Percentiles rank a stretch among this genome's conserved stretches.
Conservation (phyloP, 2,113 vertebrate genomes). For the Strigops habroptila region DNA sequence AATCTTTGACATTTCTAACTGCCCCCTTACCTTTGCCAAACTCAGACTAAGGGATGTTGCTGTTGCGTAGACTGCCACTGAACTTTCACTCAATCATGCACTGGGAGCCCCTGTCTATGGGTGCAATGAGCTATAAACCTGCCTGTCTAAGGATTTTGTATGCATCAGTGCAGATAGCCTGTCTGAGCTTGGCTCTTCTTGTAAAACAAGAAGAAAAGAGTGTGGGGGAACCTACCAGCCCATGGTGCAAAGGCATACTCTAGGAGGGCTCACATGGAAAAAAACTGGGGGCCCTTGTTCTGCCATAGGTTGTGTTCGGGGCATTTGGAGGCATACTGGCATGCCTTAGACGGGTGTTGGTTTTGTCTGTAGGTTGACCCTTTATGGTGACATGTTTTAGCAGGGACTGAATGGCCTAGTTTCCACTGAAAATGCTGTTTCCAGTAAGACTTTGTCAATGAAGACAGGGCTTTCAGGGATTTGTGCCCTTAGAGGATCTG, state of each 20-base stretch:
- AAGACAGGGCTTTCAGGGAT: neutral
- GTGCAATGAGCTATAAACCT: neutral
- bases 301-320: neutral
- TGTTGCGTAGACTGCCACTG: neutral
- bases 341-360: neutral
- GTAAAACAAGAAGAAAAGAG: neutral
- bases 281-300: fast-evolving
- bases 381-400: neutral
- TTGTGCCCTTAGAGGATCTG: neutral
- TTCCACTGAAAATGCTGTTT: neutral
- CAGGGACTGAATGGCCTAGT: neutral
- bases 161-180: neutral
- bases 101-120: neutral
- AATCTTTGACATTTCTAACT: neutral
- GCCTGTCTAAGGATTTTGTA: neutral
- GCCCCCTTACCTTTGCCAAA: neutral
- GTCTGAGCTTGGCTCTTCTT: neutral
- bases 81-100: no score
- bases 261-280: neutral
- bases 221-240: neutral
- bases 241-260: neutral
- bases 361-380: neutral
- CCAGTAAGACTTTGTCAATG: neutral
- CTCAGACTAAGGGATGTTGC: neutral
- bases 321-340: neutral